Conservation (phyloP, 2,888 invertebrate species). For the Philereme vetulata region DNA sequence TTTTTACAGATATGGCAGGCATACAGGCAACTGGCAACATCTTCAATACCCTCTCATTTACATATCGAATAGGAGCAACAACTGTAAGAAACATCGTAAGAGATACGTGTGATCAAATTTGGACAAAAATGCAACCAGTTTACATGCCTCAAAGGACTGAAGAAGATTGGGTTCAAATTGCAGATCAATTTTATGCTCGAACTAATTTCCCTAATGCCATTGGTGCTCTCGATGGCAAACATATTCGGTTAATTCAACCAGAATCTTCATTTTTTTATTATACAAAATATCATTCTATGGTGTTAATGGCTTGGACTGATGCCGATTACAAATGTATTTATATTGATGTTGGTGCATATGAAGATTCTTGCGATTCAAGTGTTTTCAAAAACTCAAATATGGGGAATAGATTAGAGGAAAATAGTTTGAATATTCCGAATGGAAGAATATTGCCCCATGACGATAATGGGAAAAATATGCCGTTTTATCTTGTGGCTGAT, state of each 20-base stretch:
- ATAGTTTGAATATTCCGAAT: conserved; percentile 25
- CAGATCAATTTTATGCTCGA: conserved; percentile 25
- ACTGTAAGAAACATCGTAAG: conserved; percentile 24
- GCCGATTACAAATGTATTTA: conserved; percentile 35
- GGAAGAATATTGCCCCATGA: conserved; percentile 26
- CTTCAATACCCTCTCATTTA: conserved; percentile 30
- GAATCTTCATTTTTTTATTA: conserved; percentile 33
- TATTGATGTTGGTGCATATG: conserved; percentile 33
- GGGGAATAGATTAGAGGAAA: conserved; percentile 23
- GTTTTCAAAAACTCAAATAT: conserved; percentile 11
- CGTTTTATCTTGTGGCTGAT: conserved; percentile 28
- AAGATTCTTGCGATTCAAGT: conserved; percentile 23
- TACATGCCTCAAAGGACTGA: conserved; percentile 24
- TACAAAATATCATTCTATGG: conserved; percentile 35
- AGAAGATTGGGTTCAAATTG: conserved; percentile 30
- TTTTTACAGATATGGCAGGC: conserved; percentile 31
- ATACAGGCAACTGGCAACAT: conserved; percentile 29
- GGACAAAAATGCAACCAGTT: conserved; percentile 24
- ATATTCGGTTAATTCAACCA: conserved; percentile 22
- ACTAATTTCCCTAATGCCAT: conserved; percentile 27
- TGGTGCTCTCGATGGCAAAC: conserved; percentile 26
- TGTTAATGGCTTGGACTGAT: conserved; percentile 38
- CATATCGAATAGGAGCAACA: conserved; percentile 29
- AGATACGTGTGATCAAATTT: conserved; percentile 26
- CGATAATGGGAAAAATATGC: conserved; percentile 19